Percentiles rank a stretch among this genome's conserved stretches.
phyloP scores from a whole-genome alignment of 2,888 invertebrate genomes.

The Melipona bicolor region DNA sequence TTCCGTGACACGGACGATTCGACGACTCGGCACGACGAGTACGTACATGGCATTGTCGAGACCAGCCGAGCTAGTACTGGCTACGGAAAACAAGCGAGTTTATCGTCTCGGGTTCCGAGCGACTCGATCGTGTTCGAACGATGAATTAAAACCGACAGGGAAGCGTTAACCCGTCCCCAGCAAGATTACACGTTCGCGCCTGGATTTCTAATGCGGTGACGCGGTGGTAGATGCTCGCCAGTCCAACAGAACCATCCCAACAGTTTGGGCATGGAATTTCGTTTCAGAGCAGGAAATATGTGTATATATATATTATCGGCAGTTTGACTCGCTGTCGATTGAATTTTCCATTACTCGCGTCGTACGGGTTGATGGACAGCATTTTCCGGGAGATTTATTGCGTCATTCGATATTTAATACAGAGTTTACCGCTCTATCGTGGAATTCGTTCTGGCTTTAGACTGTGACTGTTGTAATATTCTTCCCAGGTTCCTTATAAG shows the following conservation, averaged over 20 bases:
- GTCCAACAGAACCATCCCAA: too few species aligned
- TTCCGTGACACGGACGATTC: conserved; percentile 25
- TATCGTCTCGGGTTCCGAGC: conserved; percentile 1
- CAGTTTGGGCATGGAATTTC: conserved; percentile 1
- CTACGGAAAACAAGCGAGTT: conserved; percentile 35
- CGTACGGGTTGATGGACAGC: too few species aligned
- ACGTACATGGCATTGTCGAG: conserved; percentile 54
- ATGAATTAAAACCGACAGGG: conserved; percentile 70
- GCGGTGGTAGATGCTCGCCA: too few species aligned
- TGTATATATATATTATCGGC: too few species aligned
- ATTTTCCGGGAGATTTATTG: too few species aligned
- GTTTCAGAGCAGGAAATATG: background rate
- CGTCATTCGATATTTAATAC: too few species aligned
- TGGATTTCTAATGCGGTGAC: background rate
- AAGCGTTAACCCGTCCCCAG: conserved; percentile 61
- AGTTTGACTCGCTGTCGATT: too few species aligned
- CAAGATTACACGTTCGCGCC: conserved; percentile 1
- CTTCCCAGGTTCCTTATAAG: too few species aligned
- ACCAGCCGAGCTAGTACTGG: conserved; percentile 37
- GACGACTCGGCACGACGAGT: conserved; percentile 27
- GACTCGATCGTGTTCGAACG: conserved; percentile 31
- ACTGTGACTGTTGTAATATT: too few species aligned
- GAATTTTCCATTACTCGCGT: too few species aligned
- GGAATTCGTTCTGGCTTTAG: too few species aligned
- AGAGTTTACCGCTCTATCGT: too few species aligned